Evolutionary conservation across 2,888 invertebrate species (phyloP).

Genomic region (Zelleria hepariella): DNA sequence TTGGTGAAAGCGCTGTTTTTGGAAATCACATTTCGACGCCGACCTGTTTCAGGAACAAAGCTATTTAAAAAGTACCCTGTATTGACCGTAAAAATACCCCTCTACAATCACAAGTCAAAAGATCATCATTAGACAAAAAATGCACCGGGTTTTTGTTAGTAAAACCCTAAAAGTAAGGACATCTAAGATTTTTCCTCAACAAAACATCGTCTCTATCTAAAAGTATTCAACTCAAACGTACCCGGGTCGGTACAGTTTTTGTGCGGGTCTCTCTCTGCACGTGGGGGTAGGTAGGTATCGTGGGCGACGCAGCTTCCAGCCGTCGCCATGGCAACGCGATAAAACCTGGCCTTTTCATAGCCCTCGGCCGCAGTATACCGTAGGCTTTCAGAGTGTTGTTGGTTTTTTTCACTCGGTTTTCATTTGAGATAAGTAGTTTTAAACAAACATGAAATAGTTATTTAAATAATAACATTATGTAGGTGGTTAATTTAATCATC

Average conservation of each 20-base stretch:
- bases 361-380: constrained; percentile 47
- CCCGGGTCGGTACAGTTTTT: constrained; percentile 37
- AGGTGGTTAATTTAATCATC: too few relatives aligned
- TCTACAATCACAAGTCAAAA: too few relatives aligned
- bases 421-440: background rate
- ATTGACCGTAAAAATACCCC: too few relatives aligned
- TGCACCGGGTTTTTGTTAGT: too few relatives aligned
- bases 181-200: too few relatives aligned
- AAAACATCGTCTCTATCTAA: background rate
- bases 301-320: constrained; percentile 53
- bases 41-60: too few relatives aligned
- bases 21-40: too few relatives aligned
- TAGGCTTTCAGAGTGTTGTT: constrained; percentile 27
- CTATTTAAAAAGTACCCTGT: too few relatives aligned
- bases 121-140: too few relatives aligned
- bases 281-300: constrained; percentile 50
- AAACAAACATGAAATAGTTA: background rate
- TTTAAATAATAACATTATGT: too few relatives aligned
- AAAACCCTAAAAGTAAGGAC: too few relatives aligned
- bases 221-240: background rate
- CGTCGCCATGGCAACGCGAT: constrained; percentile 68
- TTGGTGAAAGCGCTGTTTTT: too few relatives aligned
- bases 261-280: constrained; percentile 44
- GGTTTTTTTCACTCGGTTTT: background rate
- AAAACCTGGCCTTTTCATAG: constrained; percentile 71